Evolutionary conservation across 2,797 vertebrate genomes (phyloP).

Genomic region (Holocentrus rufus): DNA sequence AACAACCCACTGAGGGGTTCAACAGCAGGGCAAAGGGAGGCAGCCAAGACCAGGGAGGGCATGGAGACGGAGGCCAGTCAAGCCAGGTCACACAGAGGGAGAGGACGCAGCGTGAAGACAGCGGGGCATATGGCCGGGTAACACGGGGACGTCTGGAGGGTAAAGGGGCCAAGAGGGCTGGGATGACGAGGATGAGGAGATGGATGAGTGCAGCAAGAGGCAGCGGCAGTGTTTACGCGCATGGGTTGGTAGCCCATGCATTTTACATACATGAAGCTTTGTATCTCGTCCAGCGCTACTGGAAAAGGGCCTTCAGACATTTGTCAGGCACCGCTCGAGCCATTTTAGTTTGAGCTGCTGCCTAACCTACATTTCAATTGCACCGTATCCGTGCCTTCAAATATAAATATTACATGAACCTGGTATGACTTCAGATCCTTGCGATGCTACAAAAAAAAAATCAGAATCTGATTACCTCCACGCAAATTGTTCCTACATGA

Average conservation of each 20-base stretch:
- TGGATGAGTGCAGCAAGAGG: constrained; percentile 24
- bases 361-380: constrained; percentile 31
- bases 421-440: constrained; percentile 11
- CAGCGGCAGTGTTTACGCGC: constrained; percentile 24
- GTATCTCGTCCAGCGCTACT: constrained; percentile 27
- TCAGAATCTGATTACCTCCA: constrained; percentile 17
- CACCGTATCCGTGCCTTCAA: constrained; percentile 37
- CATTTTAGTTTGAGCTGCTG: constrained; percentile 33
- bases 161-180: constrained; percentile 12
- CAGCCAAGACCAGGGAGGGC: constrained; percentile 32
- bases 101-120: constrained; percentile 22
- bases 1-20: constrained; percentile 64
- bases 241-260: constrained; percentile 22
- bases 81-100: constrained; percentile 44
- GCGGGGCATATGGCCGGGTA: constrained; percentile 8
- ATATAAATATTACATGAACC: constrained; percentile 34
- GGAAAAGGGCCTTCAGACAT: constrained; percentile 28
- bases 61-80: constrained; percentile 25
- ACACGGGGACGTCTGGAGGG: constrained; percentile 29
- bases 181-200: constrained; percentile 30
- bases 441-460: constrained; percentile 24
- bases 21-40: constrained; percentile 59
- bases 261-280: constrained; percentile 32
- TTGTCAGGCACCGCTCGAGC: constrained; percentile 2
- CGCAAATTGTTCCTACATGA: constrained; percentile 2